phyloP scores from a whole-genome alignment of 2,797 vertebrate species.

The Tolypeutes matacus region DNA sequence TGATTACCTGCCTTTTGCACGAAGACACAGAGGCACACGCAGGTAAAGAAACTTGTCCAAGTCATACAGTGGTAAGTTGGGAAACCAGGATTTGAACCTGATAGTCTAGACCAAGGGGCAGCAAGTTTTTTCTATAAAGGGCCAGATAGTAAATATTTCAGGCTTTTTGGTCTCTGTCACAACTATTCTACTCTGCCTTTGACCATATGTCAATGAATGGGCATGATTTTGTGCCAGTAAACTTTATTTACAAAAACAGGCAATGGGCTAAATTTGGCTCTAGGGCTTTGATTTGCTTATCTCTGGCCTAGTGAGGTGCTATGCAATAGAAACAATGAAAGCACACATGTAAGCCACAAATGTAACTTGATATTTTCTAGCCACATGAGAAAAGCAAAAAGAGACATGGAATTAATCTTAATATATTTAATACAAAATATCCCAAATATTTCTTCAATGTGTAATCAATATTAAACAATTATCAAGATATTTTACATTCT shows the following conservation, averaged over 20 bases:
- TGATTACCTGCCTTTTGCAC: neutral
- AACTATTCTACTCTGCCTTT: neutral
- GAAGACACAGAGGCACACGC: neutral
- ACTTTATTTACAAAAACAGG: conserved; percentile 41
- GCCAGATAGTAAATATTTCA: neutral
- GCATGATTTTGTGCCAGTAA: neutral
- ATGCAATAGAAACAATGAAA: neutral
- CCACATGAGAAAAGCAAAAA: conserved; percentile 16
- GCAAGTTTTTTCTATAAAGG: neutral
- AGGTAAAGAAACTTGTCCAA: neutral
- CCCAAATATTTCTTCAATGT: conserved; percentile 11
- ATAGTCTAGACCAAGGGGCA: neutral
- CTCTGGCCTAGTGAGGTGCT: neutral
- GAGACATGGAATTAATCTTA: conserved; percentile 3
- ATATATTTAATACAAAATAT: conserved; percentile 1
- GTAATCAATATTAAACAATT: neutral
- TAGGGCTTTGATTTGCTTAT: neutral
- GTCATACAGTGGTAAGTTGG: neutral
- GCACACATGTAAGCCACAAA: neutral
- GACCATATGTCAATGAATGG: neutral
- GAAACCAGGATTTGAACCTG: neutral
- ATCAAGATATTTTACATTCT: neutral
- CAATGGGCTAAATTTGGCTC: neutral
- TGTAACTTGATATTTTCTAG: neutral
- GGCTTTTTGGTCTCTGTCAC: neutral